These are phyloP conservation scores for Agrilus mali DNA, from an alignment of 2,888 invertebrate genomes.

Conservation along the genomic window DNA sequence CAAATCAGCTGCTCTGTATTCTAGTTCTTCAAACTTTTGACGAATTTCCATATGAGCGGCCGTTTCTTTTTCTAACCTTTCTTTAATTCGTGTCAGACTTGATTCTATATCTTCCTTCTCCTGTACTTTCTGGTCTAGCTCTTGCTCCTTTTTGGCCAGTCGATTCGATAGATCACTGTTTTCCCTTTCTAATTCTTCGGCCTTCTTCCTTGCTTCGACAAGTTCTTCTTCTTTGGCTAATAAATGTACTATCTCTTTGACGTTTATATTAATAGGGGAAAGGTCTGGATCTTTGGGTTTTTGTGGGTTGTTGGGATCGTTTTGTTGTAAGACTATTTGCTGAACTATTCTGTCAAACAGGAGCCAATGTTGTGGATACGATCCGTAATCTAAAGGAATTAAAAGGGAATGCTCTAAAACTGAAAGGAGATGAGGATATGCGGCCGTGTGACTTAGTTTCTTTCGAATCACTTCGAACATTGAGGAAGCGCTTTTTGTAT, in stretches of 20 bases:
- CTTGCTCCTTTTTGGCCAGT: constrained; percentile 85
- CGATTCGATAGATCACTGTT: constrained; percentile 78
- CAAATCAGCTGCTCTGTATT: constrained; percentile 37
- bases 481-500: constrained; percentile 82
- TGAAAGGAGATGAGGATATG: constrained; percentile 86
- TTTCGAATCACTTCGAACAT: constrained; percentile 86
- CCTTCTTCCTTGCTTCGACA: constrained; percentile 72
- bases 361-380: constrained; percentile 85
- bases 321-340: constrained; percentile 79
- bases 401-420: constrained; percentile 79
- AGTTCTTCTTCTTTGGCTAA: constrained; percentile 89
- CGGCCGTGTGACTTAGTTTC: constrained; percentile 83
- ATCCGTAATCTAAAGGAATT: constrained; percentile 73
- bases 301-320: constrained; percentile 20
- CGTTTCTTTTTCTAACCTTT: constrained; percentile 80
- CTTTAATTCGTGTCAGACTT: constrained; percentile 67
- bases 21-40: constrained; percentile 55
- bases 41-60: constrained; percentile 77
- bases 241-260: constrained; percentile 79
- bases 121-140: constrained; percentile 76
- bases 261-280: constrained; percentile 77
- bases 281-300: constrained; percentile 62
- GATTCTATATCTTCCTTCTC: constrained; percentile 89
- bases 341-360: constrained; percentile 89
- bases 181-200: constrained; percentile 78